Conservation (phyloP, 1,140 invertebrate genomes). For the Brachionus asplanchnoidis region DNA sequence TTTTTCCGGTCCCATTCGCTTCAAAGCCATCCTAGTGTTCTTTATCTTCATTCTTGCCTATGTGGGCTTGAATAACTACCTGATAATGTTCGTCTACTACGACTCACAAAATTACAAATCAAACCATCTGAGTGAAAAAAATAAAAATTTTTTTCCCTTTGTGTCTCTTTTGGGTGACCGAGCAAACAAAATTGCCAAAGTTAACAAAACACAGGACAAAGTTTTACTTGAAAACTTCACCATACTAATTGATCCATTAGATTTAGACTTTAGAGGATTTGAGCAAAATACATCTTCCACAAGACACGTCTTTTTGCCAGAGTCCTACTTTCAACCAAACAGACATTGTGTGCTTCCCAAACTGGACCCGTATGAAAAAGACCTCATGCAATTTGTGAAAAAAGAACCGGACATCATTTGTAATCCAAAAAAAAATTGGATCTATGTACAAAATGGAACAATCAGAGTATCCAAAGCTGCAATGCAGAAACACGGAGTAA, state of each 20-base stretch:
- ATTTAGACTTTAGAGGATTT: background rate
- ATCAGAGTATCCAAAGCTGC: constrained; percentile 7
- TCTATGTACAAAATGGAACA: constrained; percentile 35
- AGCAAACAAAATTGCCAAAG: background rate
- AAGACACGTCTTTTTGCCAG: background rate
- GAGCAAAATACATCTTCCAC: background rate
- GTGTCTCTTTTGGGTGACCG: background rate
- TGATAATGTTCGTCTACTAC: constrained; percentile 20
- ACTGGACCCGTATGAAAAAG: constrained; percentile 24
- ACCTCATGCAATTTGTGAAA: constrained; percentile 30
- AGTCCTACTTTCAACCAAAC: background rate
- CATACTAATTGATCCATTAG: background rate
- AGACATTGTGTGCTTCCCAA: constrained; percentile 8
- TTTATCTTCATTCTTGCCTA: background rate
- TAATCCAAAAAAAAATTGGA: constrained; percentile 41
- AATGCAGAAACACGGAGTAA: background rate
- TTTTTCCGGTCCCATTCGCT: background rate
- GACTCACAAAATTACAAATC: background rate
- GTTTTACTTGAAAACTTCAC: background rate
- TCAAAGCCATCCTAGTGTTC: background rate
- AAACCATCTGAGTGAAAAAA: background rate
- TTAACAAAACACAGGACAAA: background rate
- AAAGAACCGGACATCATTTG: background rate
- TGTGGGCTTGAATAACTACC: background rate
- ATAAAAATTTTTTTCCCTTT: background rate